Conservation (phyloP, 2,888 invertebrate genomes). For the Cancer borealis region DNA sequence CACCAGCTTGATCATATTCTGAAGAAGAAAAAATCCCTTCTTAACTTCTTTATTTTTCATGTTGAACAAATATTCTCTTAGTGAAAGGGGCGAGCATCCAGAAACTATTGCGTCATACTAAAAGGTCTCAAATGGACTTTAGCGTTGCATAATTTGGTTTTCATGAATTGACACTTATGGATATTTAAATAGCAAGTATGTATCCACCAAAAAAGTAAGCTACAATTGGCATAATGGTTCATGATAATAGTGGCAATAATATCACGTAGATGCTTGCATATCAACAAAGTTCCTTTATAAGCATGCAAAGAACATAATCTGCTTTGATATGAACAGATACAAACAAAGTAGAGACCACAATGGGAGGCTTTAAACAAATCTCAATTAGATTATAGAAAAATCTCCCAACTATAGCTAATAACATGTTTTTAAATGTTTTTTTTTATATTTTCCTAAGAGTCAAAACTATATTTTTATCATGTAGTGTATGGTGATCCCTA, state of each 20-base stretch:
- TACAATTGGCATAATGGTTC: neutral
- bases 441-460: neutral
- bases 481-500: neutral
- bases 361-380: neutral
- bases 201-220: neutral
- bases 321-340: neutral
- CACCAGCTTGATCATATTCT: too few relatives aligned
- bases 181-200: neutral
- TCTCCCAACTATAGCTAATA: neutral
- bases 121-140: neutral
- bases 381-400: neutral
- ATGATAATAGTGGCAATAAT: neutral
- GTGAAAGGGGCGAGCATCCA: too few relatives aligned
- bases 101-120: too few relatives aligned
- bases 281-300: neutral
- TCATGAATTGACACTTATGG: neutral
- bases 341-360: neutral
- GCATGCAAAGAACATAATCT: neutral
- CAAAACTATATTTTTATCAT: constrained; percentile 2
- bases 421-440: neutral
- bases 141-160: neutral
- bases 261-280: neutral
- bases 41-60: too few relatives aligned
- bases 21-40: too few relatives aligned
- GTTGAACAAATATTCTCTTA: too few relatives aligned